Conservation (phyloP, 2,888 invertebrate species). For the Saturnia japonica region DNA sequence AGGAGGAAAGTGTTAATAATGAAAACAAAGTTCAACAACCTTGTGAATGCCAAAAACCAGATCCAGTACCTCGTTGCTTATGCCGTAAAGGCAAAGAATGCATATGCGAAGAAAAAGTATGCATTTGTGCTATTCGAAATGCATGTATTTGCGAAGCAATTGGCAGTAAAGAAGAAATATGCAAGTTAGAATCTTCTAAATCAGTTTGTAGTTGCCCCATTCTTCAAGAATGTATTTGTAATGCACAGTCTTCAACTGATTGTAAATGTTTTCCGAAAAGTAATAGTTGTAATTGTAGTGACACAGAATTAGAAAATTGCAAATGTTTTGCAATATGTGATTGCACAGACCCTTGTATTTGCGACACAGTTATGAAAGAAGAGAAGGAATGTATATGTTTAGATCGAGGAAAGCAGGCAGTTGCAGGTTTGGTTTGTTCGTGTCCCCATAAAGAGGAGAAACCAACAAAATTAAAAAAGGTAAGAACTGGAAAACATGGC, state of each 20-base stretch:
- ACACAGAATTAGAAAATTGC: slow-evolving; percentile 56
- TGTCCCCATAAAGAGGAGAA: slow-evolving; percentile 45
- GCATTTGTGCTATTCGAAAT: slow-evolving; percentile 57
- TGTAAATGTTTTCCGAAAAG: slow-evolving; percentile 58
- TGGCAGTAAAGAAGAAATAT: slow-evolving; percentile 40
- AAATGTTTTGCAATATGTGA: slow-evolving; percentile 59
- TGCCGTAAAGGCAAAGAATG: slow-evolving; percentile 61
- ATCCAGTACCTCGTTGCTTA: slow-evolving; percentile 45
- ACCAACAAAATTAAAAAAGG: slow-evolving; percentile 53
- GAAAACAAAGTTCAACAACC: slow-evolving; percentile 37
- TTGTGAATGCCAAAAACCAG: slow-evolving; percentile 60
- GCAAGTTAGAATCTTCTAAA: slow-evolving; percentile 48
- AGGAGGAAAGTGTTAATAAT: slow-evolving; percentile 21
- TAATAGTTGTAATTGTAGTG: slow-evolving; percentile 52
- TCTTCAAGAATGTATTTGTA: slow-evolving; percentile 52
- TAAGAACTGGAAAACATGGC: slow-evolving; percentile 63
- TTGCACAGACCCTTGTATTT: slow-evolving; percentile 61
- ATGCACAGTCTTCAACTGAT: slow-evolving; percentile 31
- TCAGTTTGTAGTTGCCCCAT: slow-evolving; percentile 54
- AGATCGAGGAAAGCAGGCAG: slow-evolving; percentile 38
- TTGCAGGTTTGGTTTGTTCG: slow-evolving; percentile 43
- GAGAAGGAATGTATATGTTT: slow-evolving; percentile 54
- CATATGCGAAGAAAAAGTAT: slow-evolving; percentile 48
- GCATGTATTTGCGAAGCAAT: slow-evolving; percentile 58
- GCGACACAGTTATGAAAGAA: slow-evolving; percentile 43